Evolutionary conservation across 37 sponge, comb jelly and placozoan genomes (phyloP), one percentile per base, ranked within the genome.

Genomic region (Diacarnus erythraeanus): DNA sequence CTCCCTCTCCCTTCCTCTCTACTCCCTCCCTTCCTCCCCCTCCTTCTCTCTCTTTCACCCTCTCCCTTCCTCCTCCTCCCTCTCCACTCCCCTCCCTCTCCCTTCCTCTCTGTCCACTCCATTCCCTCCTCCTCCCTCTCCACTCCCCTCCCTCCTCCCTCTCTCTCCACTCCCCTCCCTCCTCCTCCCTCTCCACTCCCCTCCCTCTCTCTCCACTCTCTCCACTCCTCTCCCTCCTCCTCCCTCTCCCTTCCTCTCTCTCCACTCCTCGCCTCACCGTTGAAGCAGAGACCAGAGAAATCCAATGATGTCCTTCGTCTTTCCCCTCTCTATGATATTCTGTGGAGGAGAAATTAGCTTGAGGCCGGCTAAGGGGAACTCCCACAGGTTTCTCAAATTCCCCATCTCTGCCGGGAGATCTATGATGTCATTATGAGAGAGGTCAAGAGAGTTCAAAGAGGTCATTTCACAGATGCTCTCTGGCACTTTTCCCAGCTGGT

Each of bases 331-430:
- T 21, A 94, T 83, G 43, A 94, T 87, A 31, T 90, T 88, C 64
- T 86, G 92, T 15, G 95, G 92, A 31, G 95, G 95, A 59, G 80
- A 86, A 39, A 91, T 88, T 9, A 94, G 86, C 76, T 88, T 71
- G 64, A 94, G 83, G 1, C 95, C 95, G 20, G 74, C 82, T 5
- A 90, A 71, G 18, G 88, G 89, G 61, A 94, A 83, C 59, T 94
- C 92, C 89, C 85, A 86, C 40, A 94, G 83, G 57, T 94, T 90
- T 18, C 77, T 26, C 38, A 94, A 73, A 66, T 73, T 66, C 1
- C 95, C 95, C 40, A 94, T 81, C 68, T 80, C 78, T 3, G 83
- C 80, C 0, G 89, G 92, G 15, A 94, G 67, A 25, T 82, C 71
- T 41, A 94, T 85, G 77, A 94, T 94, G 61, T 73, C 75, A 64